Percentiles rank a stretch among this genome's conserved stretches.
Evolutionary conservation across 1,140 invertebrate species (phyloP).

Genomic region (Nephotettix cincticeps): DNA sequence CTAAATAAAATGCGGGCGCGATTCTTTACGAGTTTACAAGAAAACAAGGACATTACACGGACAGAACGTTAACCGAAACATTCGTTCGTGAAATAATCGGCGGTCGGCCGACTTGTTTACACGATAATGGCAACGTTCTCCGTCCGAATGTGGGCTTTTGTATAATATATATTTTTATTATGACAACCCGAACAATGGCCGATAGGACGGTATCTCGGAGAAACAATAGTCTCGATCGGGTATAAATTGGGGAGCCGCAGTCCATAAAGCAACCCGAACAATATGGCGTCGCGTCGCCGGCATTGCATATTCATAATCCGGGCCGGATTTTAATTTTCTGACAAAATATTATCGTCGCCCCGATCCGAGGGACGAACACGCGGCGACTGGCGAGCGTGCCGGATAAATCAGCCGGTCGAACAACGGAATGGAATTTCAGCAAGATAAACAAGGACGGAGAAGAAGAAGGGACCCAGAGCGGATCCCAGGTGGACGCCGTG

Average conservation of each 20-base stretch:
- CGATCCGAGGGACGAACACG: neutral
- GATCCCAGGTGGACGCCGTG: slow-evolving; percentile 1
- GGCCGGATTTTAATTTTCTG: slow-evolving; percentile 21
- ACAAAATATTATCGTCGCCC: slow-evolving; percentile 22
- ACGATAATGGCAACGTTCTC: neutral
- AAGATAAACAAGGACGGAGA: slow-evolving; percentile 24
- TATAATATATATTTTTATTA: slow-evolving; percentile 14
- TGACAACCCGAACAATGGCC: slow-evolving; percentile 12
- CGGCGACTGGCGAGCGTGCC: slow-evolving; percentile 11
- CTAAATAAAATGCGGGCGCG: no score
- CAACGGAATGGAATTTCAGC: slow-evolving; percentile 23
- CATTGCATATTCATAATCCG: slow-evolving; percentile 15
- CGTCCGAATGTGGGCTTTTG: neutral
- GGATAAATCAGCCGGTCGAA: slow-evolving; percentile 10
- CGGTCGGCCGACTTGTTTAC: slow-evolving; percentile 6
- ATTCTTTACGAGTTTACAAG: no score
- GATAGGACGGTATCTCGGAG: neutral
- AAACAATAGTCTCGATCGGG: neutral
- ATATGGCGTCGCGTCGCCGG: neutral
- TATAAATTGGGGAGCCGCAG: slow-evolving; percentile 14
- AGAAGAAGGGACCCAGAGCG: neutral
- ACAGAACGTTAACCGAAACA: no score
- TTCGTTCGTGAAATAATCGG: no score
- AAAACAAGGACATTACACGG: no score
- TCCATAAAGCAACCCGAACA: neutral